Evolutionary conservation across 53 echinoderm and acorn worm genomes (phyloP).

Genomic region (Pentamera pediparva): DNA sequence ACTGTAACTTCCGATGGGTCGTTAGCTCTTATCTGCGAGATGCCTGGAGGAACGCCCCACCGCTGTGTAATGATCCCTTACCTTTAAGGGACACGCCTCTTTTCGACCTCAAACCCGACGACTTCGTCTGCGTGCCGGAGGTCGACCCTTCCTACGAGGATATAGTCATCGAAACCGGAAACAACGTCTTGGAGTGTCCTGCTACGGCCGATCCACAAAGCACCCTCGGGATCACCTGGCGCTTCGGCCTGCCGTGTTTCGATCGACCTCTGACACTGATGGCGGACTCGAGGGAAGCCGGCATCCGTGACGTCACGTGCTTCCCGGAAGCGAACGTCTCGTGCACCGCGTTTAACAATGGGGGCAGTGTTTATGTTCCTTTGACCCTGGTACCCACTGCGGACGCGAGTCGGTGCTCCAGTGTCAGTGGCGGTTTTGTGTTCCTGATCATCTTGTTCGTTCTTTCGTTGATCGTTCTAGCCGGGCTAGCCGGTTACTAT

Average conservation of each 20-base stretch:
- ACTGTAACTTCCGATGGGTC: conserved; percentile 19
- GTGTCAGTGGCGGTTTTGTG: background rate
- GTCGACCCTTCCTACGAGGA: background rate
- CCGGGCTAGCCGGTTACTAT: background rate
- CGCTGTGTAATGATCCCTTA: background rate
- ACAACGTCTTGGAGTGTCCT: background rate
- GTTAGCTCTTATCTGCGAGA: background rate
- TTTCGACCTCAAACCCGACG: conserved; percentile 2
- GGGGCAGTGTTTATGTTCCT: background rate
- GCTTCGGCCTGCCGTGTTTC: background rate
- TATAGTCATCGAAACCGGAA: background rate
- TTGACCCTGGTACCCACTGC: background rate
- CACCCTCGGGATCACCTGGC: background rate
- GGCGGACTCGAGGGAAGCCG: background rate
- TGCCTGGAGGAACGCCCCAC: background rate
- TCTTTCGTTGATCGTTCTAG: background rate
- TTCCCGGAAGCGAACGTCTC: background rate
- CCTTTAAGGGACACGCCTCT: background rate
- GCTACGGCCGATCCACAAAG: conserved; percentile 13
- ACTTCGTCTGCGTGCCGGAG: background rate
- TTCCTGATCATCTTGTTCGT: conserved; percentile 3
- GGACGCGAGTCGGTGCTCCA: background rate
- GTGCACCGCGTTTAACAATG: conserved; percentile 1
- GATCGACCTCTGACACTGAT: background rate
- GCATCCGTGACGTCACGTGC: background rate